Evolutionary conservation across 2,797 vertebrate species (phyloP), one percentile per base, ranked within the genome.

Genomic region (Malacoraja senta): DNA sequence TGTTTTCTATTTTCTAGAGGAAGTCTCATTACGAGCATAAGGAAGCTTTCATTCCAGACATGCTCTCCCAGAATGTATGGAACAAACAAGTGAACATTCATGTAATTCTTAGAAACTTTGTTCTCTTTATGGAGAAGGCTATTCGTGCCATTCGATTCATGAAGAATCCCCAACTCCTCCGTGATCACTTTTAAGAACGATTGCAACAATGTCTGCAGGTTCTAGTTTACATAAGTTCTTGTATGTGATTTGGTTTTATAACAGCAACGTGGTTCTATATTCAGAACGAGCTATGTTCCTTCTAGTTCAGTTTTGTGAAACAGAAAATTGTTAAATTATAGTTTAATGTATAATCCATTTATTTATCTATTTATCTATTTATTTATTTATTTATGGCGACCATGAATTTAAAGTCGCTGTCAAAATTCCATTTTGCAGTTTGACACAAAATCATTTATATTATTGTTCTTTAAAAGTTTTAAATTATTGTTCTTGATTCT

Each of bases 351-450:
- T 1, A 21, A 74, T 74, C 4, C 7, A 74, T 74, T 26, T 8
- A 74, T 74, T 24, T 24, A 6, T 72, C 24, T 26, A 72, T 72
- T 72, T 94, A 94, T 21, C 94, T 96, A 96, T 96, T 97, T 94
- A 94, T 21, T 94, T 96, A 96, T 96, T 97, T 97, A 96, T 97
- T 96, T 96, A 96, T 96, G 96, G 96, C 94, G 96, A 94, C 93
- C 95, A 94, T 95, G 96, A 97, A 96, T 96, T 96, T 86, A 77
- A 94, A 95, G 93, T 93, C 38, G 17, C 32, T 91, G 61, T 32
- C 21, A 63, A 44, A 91, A 44, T 91, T 24, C 8, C 8, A n/a
- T 74, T 92, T 92, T 53, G 26, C 26, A 74, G 24, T 92, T 92
- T 92, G 35, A 7, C 72, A 9, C 17, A 74, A 74, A 91, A 44